Conservation (phyloP, 2,113 vertebrate species). For the Cettia cetti region DNA sequence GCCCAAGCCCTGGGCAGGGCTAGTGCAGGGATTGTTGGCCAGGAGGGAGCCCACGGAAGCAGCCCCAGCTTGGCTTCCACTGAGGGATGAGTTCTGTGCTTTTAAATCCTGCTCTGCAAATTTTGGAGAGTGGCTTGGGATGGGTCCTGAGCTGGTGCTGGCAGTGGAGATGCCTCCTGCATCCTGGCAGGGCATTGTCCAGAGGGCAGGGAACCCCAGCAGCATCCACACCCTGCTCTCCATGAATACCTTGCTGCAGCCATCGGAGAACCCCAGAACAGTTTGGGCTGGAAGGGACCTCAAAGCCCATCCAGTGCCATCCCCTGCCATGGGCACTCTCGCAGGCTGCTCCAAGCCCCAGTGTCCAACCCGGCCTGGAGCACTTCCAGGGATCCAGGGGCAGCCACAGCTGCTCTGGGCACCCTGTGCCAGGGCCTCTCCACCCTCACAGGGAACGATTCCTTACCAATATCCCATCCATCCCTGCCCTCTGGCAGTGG, state of each 20-base stretch:
- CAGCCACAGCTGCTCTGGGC: neutral
- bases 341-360: rapidly evolving
- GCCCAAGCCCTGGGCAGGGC: neutral
- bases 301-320: neutral
- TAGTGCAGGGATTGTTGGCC: neutral
- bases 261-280: neutral
- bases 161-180: neutral
- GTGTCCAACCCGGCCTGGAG: neutral
- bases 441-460: rapidly evolving
- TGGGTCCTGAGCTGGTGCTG: neutral
- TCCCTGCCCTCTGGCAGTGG: rapidly evolving
- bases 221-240: neutral
- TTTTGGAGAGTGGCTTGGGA: neutral
- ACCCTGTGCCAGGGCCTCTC: neutral
- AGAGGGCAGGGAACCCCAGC: neutral
- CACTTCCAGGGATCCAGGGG: neutral
- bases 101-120: neutral
- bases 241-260: neutral
- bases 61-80: rapidly evolving
- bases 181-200: rapidly evolving
- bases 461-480: neutral
- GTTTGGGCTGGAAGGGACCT: neutral
- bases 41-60: neutral
- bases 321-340: rapidly evolving
- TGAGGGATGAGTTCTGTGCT: rapidly evolving